A percentile compares a stretch with the other conserved stretches of the same genome.
Evolutionary conservation across 2,888 invertebrate species (phyloP).

Genomic region (Tetanocera ferruginea): DNA sequence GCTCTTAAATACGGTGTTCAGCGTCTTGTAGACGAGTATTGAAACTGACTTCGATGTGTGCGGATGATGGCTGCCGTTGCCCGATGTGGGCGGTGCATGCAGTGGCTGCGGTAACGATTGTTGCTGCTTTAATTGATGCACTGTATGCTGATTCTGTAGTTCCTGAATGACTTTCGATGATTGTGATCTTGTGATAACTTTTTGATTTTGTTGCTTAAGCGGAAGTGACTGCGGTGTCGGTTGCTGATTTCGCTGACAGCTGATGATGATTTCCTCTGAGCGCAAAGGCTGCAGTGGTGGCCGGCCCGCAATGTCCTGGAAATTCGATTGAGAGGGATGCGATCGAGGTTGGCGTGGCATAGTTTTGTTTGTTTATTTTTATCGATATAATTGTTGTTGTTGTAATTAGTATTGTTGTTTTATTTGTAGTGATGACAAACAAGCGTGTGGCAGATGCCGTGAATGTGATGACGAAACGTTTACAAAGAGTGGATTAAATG

Average conservation of each 20-base stretch:
- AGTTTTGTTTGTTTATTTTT: conserved; percentile 9
- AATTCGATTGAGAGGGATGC: conserved; percentile 26
- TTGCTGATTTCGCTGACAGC: conserved; percentile 52
- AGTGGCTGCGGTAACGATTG: conserved; percentile 55
- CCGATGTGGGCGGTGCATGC: conserved; percentile 49
- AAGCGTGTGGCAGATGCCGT: conserved; percentile 11
- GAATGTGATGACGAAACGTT: conserved; percentile 46
- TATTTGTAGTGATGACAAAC: conserved; percentile 39
- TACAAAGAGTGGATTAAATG: conserved; percentile 51
- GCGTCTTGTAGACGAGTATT: conserved; percentile 69
- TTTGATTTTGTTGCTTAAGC: conserved; percentile 51
- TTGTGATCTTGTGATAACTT: conserved; percentile 64
- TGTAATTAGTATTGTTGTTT: conserved; percentile 37
- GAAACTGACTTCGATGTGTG: conserved; percentile 68
- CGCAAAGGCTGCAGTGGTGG: conserved; percentile 54
- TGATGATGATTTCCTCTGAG: conserved; percentile 61
- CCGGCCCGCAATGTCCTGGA: conserved; percentile 61
- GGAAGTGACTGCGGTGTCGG: conserved; percentile 39
- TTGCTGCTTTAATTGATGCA: conserved; percentile 43
- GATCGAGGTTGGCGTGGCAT: not conserved
- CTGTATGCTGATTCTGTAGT: conserved; percentile 36
- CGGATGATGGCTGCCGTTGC: conserved; percentile 50
- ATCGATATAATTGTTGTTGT: conserved; percentile 36
- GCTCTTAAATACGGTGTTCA: conserved; percentile 70
- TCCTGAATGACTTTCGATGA: conserved; percentile 61